phyloP scores from a whole-genome alignment of 2,888 invertebrate genomes.

The Perithous albicinctus region DNA sequence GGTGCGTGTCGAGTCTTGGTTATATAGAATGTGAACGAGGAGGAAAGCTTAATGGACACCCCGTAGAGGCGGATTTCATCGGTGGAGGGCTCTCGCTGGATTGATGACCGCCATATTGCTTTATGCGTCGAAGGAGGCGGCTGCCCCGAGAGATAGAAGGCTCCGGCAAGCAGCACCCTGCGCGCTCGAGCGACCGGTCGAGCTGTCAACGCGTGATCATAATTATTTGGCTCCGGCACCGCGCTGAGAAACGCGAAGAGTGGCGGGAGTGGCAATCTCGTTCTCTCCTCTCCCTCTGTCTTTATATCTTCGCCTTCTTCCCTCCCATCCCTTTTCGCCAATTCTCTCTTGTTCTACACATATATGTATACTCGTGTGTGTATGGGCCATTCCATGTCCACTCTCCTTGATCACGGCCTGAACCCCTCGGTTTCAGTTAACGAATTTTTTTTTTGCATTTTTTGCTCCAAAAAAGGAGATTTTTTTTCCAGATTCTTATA shows the following conservation, averaged over 20 bases:
- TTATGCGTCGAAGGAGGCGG: conserved; percentile 77
- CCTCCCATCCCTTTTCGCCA: not conserved
- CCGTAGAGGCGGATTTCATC: conserved; percentile 74
- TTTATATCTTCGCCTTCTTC: conserved; percentile 22
- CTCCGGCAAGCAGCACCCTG: not conserved
- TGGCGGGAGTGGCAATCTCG: conserved; percentile 32
- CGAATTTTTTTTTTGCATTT: too few species aligned
- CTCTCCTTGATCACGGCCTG: too few species aligned
- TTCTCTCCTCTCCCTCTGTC: conserved; percentile 35
- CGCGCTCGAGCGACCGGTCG: conserved; percentile 63
- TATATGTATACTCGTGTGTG: not conserved
- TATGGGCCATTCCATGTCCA: too few species aligned
- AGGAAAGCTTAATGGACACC: conserved; percentile 75
- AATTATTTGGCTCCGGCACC: conserved; percentile 73
- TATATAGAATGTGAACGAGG: conserved; percentile 36
- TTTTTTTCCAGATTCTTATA: too few species aligned
- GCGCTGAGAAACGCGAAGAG: conserved; percentile 53
- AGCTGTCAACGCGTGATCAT: conserved; percentile 80
- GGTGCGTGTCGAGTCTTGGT: conserved; percentile 54
- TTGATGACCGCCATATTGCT: conserved; percentile 81
- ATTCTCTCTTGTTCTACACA: conserved; percentile 14
- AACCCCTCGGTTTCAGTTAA: too few species aligned
- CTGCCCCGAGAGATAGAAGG: conserved; percentile 59
- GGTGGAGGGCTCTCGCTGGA: conserved; percentile 69
- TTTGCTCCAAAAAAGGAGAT: too few species aligned